Evolutionary conservation across 2,797 vertebrate species (phyloP), one percentile per base, ranked within the genome.

Genomic region (Sebastiscus albofasciatus): DNA sequence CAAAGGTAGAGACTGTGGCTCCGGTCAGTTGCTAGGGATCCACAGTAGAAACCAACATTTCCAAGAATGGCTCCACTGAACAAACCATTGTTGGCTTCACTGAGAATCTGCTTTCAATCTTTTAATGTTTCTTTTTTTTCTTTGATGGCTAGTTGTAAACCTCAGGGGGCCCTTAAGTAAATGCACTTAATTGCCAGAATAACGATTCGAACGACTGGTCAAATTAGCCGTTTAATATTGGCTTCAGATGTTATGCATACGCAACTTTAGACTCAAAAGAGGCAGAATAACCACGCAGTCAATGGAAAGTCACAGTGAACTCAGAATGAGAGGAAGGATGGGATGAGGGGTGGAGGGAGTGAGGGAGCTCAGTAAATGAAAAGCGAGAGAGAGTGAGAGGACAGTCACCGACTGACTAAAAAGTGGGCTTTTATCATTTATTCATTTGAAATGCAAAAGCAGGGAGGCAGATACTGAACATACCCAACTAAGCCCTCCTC

Each of bases 371-470:
- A 16, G 74, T 70, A 87, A 87, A 90, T 81, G 71, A 87, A 86
- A 89, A 56, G 77, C 52, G 70, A 55, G 61, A 55, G 52, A 65
- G 83, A 79, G 55, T 4, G 78, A 84, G 83, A 91, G 83, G 85
- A 88, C 76, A 89, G 84, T 89, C 89, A 87, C 81, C 82, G 88
- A 83, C 83, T 72, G 77, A 84, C 77, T 91, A 82, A 93, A 94
- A 93, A 94, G 85, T 90, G 82, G 73, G 69, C 92, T 94, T 96
- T 94, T 94, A 93, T 94, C 93, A 91, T 95, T 84, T 93, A 93
- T 94, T 94, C 90, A 95, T 94, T 94, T 93, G 93, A 94, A 95
- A 95, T 94, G 94, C 89, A 94, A 91, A 95, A 92, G 84, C 79
- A 73, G 64, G 64, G 79, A 92, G 82, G 84, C 86, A 93, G 90